These are phyloP conservation scores for Burhinus bistriatus DNA, from an alignment of 2,113 vertebrate genomes.

Conservation along the genomic window DNA sequence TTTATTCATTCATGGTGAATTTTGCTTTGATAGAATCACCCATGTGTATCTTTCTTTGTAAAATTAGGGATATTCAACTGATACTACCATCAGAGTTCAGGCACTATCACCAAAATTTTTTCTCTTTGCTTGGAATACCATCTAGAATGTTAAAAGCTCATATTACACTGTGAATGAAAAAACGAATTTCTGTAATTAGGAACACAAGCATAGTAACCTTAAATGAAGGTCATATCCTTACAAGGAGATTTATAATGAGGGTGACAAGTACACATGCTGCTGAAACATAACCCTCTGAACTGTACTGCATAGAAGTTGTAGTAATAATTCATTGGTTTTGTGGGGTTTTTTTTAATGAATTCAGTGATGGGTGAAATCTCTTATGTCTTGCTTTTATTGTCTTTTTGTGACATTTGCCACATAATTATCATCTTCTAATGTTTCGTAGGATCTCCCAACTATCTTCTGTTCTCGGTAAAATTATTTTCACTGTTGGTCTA, in stretches of 20 bases:
- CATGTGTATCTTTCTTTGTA: background rate
- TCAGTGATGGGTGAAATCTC: background rate
- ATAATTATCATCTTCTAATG: background rate
- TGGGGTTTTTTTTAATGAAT: background rate
- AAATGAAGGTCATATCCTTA: background rate
- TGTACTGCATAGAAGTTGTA: background rate
- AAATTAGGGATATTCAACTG: background rate
- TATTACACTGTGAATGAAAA: background rate
- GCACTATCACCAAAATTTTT: background rate
- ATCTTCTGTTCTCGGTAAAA: background rate
- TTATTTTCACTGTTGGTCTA: background rate
- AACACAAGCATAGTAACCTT: background rate
- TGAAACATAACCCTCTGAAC: slow-evolving; percentile 27
- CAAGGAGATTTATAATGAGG: slow-evolving; percentile 6
- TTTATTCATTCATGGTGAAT: background rate
- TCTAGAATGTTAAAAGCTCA: background rate
- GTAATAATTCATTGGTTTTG: background rate
- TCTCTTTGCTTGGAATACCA: background rate
- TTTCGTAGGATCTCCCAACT: background rate
- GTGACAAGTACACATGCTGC: background rate
- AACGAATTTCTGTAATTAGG: slow-evolving; percentile 6
- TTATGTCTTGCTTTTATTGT: background rate
- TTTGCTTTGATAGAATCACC: background rate
- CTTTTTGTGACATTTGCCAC: background rate
- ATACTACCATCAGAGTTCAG: background rate